Base-by-base conservation (phyloP, 92 coral and sea anemone species). In the Porites rus region DNA sequence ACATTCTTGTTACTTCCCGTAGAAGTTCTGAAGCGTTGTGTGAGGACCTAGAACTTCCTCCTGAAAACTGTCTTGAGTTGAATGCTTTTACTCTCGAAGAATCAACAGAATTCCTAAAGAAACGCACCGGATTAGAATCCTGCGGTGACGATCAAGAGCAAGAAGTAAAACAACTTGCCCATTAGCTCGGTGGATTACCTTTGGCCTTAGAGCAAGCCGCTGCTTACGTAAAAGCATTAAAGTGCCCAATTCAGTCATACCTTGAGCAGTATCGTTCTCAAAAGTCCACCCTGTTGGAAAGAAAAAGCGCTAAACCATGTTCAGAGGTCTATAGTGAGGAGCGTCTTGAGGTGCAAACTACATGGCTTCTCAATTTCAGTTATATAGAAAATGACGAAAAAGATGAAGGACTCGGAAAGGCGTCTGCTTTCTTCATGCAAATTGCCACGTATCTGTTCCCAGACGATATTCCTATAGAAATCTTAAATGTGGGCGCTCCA, bases 1-100 rank as follows among this genome's bases (percentile, higher is more conserved):
- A 92, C 65, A 74, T 94, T 22, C 67, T 94, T 5, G 87, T 94
- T 52, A 94, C 94, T 1, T 89, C 98, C 31, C 82, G 98, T 59
- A 75, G 98, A 83, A 90, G 87, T 11, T 80, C 86, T 53, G 53
- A 62, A 73, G 85, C 65, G 67, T 18, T 91, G 17, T 87, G 83
- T 64, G 93, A 90, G 20, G 65, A 88, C 38, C 59, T 65, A 22
- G 86, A 69, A 6, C 53, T 93, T 59, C 74, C 84, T 18, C 18
- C 75, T 8, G 84, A 72, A 53, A 66, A 64, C 43, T 87, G 92
- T 73, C 70, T 86, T 51, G 89, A 86, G 58, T 75, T 89, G 52
- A 59, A 67, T 17, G 79, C 43, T 20, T n/a, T 46, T 46, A 46
- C 76, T 46, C 17, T 19, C 12, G 76, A 70, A 3, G 74, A 70